Percentiles rank a stretch among this genome's conserved stretches.
These are phyloP conservation scores for Clarias pachynema DNA, from an alignment of 2,797 vertebrate species.

Conservation along the genomic window DNA sequence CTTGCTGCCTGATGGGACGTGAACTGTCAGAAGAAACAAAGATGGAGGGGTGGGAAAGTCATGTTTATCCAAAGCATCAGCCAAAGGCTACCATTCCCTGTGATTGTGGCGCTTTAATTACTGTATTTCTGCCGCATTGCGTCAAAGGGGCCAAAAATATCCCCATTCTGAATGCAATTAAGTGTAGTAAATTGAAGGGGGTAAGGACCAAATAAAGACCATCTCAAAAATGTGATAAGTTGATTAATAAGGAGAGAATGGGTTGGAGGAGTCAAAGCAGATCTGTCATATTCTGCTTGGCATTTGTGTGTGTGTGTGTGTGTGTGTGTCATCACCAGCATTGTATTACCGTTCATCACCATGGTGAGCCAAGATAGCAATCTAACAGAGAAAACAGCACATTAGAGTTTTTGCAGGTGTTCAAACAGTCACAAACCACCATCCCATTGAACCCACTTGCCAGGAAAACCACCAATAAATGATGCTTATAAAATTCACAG, in stretches of 20 bases:
- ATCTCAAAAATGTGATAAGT: constrained; percentile 48
- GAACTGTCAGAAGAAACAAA: constrained; percentile 51
- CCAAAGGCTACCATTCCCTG: constrained; percentile 55
- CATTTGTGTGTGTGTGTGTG: constrained; percentile 26
- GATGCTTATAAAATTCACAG: constrained; percentile 25
- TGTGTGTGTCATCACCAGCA: constrained; percentile 38
- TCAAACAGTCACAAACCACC: constrained; percentile 11
- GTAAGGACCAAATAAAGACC: constrained; percentile 49
- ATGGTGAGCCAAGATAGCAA: constrained; percentile 29
- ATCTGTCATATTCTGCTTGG: constrained; percentile 44
- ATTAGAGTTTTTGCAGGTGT: constrained; percentile 39
- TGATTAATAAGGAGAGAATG: constrained; percentile 43
- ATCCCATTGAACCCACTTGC: constrained; percentile 6
- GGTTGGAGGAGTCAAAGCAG: constrained; percentile 38
- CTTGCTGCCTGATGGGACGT: constrained; percentile 30
- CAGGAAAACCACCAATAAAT: constrained; percentile 43
- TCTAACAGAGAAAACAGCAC: constrained; percentile 30
- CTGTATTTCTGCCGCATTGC: constrained; percentile 73
- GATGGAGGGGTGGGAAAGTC: constrained; percentile 28
- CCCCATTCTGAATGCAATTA: constrained; percentile 70
- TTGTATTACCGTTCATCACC: constrained; percentile 40
- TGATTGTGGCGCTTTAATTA: constrained; percentile 69
- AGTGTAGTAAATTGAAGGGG: constrained; percentile 48
- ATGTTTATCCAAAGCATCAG: constrained; percentile 52
- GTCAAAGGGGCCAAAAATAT: constrained; percentile 75